phyloP scores from a whole-genome alignment of 2,888 invertebrate species.

The Macrophya alboannulata region DNA sequence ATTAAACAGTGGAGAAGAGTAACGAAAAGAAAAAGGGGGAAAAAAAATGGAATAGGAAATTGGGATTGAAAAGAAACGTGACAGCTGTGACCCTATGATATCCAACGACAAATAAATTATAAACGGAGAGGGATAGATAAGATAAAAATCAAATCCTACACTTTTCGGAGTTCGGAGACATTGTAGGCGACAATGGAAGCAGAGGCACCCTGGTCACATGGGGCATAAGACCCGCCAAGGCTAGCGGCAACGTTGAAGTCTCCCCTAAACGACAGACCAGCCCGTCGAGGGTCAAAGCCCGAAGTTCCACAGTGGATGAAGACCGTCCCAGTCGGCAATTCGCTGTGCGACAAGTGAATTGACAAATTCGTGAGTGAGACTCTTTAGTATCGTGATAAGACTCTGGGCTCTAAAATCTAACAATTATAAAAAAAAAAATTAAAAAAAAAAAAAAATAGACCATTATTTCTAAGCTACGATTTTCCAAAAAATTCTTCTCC shows the following conservation, averaged over 20 bases:
- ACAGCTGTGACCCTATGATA: conserved; percentile 29
- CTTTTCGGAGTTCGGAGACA: conserved; percentile 71
- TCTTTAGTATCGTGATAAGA: not conserved
- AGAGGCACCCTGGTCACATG: conserved; percentile 65
- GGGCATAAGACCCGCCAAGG: conserved; percentile 68
- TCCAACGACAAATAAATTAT: not conserved
- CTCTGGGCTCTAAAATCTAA: conserved; percentile 20
- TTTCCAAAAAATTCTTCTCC: not conserved
- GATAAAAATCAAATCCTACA: conserved; percentile 63
- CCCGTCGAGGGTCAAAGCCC: conserved; percentile 69
- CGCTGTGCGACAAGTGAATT: conserved; percentile 59
- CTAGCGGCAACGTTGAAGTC: conserved; percentile 69
- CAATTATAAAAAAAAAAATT: not conserved
- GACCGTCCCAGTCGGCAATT: conserved; percentile 67
- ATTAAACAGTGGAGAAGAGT: not conserved
- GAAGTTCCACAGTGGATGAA: conserved; percentile 69
- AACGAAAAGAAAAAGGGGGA: not conserved
- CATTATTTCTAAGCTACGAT: not conserved
- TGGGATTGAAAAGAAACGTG: conserved; percentile 24
- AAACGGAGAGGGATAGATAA: conserved; percentile 31
- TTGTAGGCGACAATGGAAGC: conserved; percentile 70
- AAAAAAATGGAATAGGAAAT: conserved; percentile 17
- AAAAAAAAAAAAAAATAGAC: not conserved
- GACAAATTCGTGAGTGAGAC: conserved; percentile 25
- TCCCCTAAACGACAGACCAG: conserved; percentile 69